Percentiles rank a stretch among this genome's conserved stretches.
Conservation (phyloP, 2,113 vertebrate genomes). For the Hippocampus zosterae region DNA sequence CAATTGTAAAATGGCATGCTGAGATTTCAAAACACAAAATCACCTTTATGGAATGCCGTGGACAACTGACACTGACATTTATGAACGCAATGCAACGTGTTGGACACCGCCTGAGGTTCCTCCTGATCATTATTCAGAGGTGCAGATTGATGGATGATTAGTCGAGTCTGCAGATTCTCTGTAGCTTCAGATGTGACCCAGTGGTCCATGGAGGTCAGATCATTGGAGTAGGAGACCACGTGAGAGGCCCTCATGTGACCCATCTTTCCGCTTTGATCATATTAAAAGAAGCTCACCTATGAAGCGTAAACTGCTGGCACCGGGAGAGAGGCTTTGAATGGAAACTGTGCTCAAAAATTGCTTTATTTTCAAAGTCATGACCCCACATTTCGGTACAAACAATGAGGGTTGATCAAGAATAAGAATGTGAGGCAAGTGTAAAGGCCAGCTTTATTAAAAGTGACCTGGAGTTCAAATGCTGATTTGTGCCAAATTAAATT, state of each 20-base stretch:
- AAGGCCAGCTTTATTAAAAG: conserved; percentile 23
- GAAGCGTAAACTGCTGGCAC: background rate
- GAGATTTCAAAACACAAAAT: conserved; percentile 20
- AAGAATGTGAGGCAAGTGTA: background rate
- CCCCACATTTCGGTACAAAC: background rate
- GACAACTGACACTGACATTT: conserved; percentile 52
- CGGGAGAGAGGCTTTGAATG: background rate
- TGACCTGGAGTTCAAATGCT: conserved; percentile 17
- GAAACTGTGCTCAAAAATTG: too few species aligned
- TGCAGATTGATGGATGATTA: conserved; percentile 66
- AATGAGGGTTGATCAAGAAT: background rate
- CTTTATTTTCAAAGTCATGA: too few species aligned
- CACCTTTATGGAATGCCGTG: conserved; percentile 9
- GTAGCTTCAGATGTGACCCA: conserved; percentile 30
- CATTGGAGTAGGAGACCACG: background rate
- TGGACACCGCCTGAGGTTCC: conserved; percentile 44
- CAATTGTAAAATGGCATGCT: background rate
- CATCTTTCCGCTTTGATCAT: conserved; percentile 7
- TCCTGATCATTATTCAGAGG: conserved; percentile 62
- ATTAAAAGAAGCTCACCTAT: background rate
- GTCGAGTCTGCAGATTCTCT: conserved; percentile 44
- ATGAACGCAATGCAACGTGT: conserved; percentile 36
- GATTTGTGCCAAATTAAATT: conserved; percentile 42
- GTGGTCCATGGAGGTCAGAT: conserved; percentile 38
- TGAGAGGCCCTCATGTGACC: conserved; percentile 4